Evolutionary conservation across 2,888 invertebrate genomes (phyloP), one percentile per base, ranked within the genome.

Genomic region (Hetaerina titia): DNA sequence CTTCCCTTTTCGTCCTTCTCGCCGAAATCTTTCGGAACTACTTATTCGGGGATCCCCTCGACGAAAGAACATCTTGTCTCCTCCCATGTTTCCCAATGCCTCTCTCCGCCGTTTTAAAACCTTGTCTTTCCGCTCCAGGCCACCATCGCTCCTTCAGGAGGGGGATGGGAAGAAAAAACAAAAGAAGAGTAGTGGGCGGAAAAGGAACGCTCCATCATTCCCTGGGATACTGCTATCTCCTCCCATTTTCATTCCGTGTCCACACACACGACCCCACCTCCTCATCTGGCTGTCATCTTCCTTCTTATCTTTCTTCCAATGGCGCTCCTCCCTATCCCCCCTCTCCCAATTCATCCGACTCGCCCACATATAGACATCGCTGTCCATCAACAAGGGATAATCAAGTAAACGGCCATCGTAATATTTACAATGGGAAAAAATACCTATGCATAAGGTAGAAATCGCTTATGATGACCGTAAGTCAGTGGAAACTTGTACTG

Each of bases 101-200:
- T 69, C 69, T 69, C 69, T 69, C 69, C 22, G n/a, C 69, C 69
- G 69, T 69, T 69, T 69, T 69, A 69, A 69, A 64, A 64, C 64
- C 64, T 64, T 64, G 64, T 64, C 69, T 22, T n/a, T 69, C 69
- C 69, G 69, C 69, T 22, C 69, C 69, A 2, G 64, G 64, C 60
- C 60, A 15, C 0, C 17, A 5, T 17, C 60, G 60, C 60, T 60
- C 13, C 60, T 17, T 15, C 64, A 45, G 45, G 45, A 45, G 64
- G 64, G 64, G 19, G 64, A 64, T 2, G 64, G 64, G 15, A 19
- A 64, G 7, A 19, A 19, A 64, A 64, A 60, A 60, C 60, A 64
- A 64, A 15, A 64, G 64, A 64, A 64, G 64, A 64, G 45, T 45
- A 45, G 45, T 45, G 45, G 45, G 45, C 45, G 45, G 45, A 45